A percentile compares a stretch with the other conserved stretches of the same genome.
These are phyloP conservation scores for Diglossa brunneiventris DNA, from an alignment of 2,113 vertebrate species.

Conservation along the genomic window DNA sequence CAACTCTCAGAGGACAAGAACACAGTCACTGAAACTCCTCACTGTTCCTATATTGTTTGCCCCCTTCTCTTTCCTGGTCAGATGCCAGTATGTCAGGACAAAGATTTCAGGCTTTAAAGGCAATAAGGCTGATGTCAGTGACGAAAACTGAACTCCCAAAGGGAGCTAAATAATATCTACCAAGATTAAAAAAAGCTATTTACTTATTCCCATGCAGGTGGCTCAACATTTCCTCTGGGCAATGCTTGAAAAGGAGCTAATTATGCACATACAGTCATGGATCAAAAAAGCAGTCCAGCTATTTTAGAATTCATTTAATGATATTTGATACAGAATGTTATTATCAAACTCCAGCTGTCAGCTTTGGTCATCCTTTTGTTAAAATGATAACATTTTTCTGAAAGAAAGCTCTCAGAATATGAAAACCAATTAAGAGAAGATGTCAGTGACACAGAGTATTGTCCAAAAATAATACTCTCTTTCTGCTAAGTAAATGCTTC, in stretches of 20 bases:
- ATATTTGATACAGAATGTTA: conserved; percentile 4
- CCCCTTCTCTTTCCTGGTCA: not conserved
- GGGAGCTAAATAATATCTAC: not conserved
- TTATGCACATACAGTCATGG: not conserved
- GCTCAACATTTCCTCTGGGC: conserved; percentile 10
- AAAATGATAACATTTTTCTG: not conserved
- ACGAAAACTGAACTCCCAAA: not conserved
- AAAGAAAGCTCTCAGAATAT: not conserved
- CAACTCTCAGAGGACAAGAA: not conserved
- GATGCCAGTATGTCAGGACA: not conserved
- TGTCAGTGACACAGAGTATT: not conserved
- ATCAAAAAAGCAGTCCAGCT: conserved; percentile 28
- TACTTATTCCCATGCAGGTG: conserved; percentile 15
- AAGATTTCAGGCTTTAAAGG: not conserved
- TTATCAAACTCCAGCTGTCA: conserved; percentile 28
- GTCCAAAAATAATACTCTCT: not conserved
- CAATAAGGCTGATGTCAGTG: not conserved
- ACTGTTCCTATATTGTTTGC: not conserved
- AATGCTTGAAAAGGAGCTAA: conserved; percentile 25
- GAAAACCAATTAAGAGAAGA: conserved; percentile 12
- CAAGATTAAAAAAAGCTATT: not conserved
- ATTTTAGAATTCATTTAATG: conserved; percentile 45
- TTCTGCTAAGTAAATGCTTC: conserved; percentile 8
- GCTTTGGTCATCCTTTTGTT: conserved; percentile 43
- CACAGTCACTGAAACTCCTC: not conserved